Evolutionary conservation across 2,113 vertebrate genomes (phyloP), one percentile per base, ranked within the genome.

Genomic region (Pseudorhombus dupliciocellatus): DNA sequence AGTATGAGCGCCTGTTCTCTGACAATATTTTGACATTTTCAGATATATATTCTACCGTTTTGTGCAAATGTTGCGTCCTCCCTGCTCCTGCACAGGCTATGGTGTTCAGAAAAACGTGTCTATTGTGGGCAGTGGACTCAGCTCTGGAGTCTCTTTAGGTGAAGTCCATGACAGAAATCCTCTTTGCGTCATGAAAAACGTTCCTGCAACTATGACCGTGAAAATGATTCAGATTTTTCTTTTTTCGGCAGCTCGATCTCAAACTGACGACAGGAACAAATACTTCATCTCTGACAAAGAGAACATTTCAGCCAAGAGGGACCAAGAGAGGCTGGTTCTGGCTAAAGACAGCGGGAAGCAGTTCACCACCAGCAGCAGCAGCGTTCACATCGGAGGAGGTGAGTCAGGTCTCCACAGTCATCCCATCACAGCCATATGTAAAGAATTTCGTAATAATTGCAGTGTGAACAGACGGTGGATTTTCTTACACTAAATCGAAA

Each of bases 301-400:
- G 66, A 98, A 95, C 0, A 55, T 84, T 12, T 89, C 94, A 3
- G 64, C 88, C 51, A 97, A 93, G 80, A 97, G 95, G 80, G 97
- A 99, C 20, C 91, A 94, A 74, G 96, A 99, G 37, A 91, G 94
- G 70, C 88, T 98, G 40, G 92, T 97, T 80, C 92, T 98, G 94
- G 91, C 93, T 24, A 99, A 99, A 83, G 97, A 99, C 93, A 96
- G 94, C 0, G 97, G 97, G 73, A 99, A 99, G 84, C 95, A 96
- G 70, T 99, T 99, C 53, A 95, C 86, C 53, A 95, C 85, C 22
- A 94, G 90, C 24, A 89, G 94, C 93, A 82, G 89, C 25, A 89
- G 94, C 5, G 90, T 88, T 46, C 50, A 56, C 12, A 31, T 75
- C 7, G 88, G 84, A 82, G 89, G 87, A 87, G 91, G 92, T 93